Evolutionary conservation across 2,797 vertebrate species (phyloP), one percentile per base, ranked within the genome.

Genomic region (Catostomus latipinnis): DNA sequence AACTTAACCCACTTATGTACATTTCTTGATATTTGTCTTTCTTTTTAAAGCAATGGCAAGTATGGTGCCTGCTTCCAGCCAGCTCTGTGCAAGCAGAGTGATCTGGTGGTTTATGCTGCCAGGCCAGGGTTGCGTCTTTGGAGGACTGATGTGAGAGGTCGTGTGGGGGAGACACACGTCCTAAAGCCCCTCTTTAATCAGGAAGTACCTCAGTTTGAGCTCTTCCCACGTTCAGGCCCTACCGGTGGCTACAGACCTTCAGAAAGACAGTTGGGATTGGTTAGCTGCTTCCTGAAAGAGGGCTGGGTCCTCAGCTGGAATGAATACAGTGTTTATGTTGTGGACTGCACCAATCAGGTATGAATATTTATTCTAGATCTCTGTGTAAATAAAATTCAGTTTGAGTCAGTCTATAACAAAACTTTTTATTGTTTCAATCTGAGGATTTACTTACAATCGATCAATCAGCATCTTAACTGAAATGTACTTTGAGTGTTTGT

Each of bases 241-340:
- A 82, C 85, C 0, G 93, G 93, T 9, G 90, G 90, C 0, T 96
- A 91, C 78, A 85, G 91, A 77, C 92, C 93, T 4, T 84, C 93
- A 0, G 97, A 98, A 75, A 93, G 94, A 58, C 96, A 98, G 85
- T 91, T 99, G 8, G 97, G 98, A 3, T 91, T 97, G 22, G 86
- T 99, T 60, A 95, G 92, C 0, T 98, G 96, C 70, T 98, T 98
- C 89, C 93, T 95, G 50, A 93, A 86, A 77, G 96, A 98, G 11
- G 96, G 96, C 67, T 98, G 97, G 97, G 94, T 99, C 71, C 87
- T 99, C 82, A 98, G 95, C 87, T 99, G 98, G 98, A 98, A 98
- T 0, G 97, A 99, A 76, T 97, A 98, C 85, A 96, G 97, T 73
- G 89, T 99, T 83, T 98, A 97, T 77, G 91, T 99, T 16, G 83